Base-by-base conservation (phyloP, 2,888 invertebrate genomes). In the Tachina grossa region DNA sequence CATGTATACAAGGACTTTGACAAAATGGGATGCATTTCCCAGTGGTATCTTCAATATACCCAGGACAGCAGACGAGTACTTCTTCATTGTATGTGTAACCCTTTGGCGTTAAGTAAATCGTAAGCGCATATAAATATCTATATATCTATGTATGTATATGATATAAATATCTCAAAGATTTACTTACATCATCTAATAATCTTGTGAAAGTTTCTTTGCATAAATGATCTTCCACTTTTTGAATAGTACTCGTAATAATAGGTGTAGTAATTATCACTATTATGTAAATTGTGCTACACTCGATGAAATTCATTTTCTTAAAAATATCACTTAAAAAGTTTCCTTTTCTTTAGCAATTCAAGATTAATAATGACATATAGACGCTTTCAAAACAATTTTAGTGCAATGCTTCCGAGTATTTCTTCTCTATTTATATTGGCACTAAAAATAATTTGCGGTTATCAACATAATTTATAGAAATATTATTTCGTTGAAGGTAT, bases 381-480 rank as follows among this genome's bases (percentile, higher is more conserved):
- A 57, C 2, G 2, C 2, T 16, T 55, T 39, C 19, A 16, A 65
- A 66, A 39, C 6, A 31, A 31, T 31, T 31, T 31, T 0, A 31
- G 6, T 31, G 31, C 31, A 13, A 47, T 41, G 11, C 49, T 57
- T 19, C 22, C 39, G 47, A 14, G 9, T 41, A 51, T 43, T 45
- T 75, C 9, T 55, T 49, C 31, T 9, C 47, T 55, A 51, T 65
- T 39, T 77, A 61, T 66, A 47, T 49, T 49, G 66, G 49, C 5
- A 57, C 22, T 57, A 13, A 41, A 57, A 59, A 77, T 59, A 59
- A 41, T 19, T 77, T 68, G 68, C 41, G 77, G 77, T 68, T 77
- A 9, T 22, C 14, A 59, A 41, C 16, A 22, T 11, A 57, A 59
- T 66, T 39, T 43, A 65, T 65, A 65, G 22, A 65, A 75, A 55